Percentiles rank a stretch among this genome's conserved stretches.
phyloP scores from a whole-genome alignment of 2,797 vertebrate species.

The Bovichtus variegatus region DNA sequence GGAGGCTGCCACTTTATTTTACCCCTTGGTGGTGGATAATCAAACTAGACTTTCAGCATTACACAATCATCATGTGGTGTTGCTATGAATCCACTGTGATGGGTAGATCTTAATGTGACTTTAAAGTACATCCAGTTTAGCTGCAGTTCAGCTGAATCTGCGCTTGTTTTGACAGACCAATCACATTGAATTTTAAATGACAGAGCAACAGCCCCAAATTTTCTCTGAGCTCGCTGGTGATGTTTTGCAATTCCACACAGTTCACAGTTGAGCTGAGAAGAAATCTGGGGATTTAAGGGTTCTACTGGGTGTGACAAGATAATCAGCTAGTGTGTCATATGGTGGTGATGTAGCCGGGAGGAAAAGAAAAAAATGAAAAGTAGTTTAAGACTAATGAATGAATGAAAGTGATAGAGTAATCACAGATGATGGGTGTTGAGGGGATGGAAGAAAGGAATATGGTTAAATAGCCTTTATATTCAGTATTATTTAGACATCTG shows the following conservation, averaged over 20 bases:
- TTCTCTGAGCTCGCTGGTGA: not conserved
- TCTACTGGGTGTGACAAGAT: not conserved
- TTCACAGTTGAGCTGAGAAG: constrained; percentile 5
- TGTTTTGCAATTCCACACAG: constrained; percentile 7
- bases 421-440: not conserved
- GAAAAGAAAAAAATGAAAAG: not conserved
- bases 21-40: not conserved
- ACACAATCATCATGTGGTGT: not conserved
- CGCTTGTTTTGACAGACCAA: not conserved
- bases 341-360: not conserved
- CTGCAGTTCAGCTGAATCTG: not conserved
- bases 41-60: not conserved
- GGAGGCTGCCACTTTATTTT: not conserved
- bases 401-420: not conserved
- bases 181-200: not conserved
- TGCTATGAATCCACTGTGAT: not conserved
- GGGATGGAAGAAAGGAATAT: not conserved
- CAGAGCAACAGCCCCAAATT: not conserved
- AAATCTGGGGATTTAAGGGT: not conserved
- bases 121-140: not conserved
- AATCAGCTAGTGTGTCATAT: not conserved
- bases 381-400: not conserved
- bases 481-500: not conserved
- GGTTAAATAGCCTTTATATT: not conserved
- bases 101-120: not conserved